A percentile compares a stretch with the other conserved stretches of the same genome.
These are phyloP conservation scores for Oppia nitens DNA, from an alignment of 1,140 invertebrate species.

Conservation along the genomic window DNA sequence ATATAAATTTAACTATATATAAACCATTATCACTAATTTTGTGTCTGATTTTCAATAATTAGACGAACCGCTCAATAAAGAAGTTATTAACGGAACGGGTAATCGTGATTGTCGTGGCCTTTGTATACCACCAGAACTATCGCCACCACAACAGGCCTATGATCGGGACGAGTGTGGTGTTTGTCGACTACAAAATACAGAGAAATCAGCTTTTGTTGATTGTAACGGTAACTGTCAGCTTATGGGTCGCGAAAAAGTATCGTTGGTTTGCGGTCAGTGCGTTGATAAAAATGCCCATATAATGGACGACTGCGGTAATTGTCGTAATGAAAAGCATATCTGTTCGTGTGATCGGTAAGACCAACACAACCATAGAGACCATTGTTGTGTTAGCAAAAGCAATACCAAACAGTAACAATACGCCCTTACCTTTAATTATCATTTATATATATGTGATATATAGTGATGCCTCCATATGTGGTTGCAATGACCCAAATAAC, in stretches of 20 bases:
- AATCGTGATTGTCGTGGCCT: slow-evolving; percentile 18
- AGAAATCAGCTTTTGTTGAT: slow-evolving; percentile 10
- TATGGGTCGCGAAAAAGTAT: background rate
- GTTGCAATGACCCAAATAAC: slow-evolving; percentile 12
- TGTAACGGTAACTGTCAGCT: slow-evolving; percentile 13
- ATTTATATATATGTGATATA: no score
- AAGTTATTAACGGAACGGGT: background rate
- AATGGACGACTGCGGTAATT: slow-evolving; percentile 15
- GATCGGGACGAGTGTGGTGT: slow-evolving; percentile 14
- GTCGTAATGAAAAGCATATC: background rate
- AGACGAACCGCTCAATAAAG: background rate
- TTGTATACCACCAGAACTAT: slow-evolving; percentile 9
- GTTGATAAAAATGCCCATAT: background rate
- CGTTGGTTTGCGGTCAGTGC: slow-evolving; percentile 12
- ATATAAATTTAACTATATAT: background rate
- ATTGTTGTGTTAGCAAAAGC: background rate
- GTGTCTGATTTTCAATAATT: no score
- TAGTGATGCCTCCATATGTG: slow-evolving; percentile 15
- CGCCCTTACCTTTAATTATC: background rate
- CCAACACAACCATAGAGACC: background rate
- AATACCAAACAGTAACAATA: background rate
- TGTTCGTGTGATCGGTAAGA: slow-evolving; percentile 15
- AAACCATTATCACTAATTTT: no score
- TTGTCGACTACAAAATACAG: slow-evolving; percentile 11
- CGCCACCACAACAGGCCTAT: slow-evolving; percentile 8